Conservation (phyloP, 2,888 invertebrate species). For the Chelonus formosanus region DNA sequence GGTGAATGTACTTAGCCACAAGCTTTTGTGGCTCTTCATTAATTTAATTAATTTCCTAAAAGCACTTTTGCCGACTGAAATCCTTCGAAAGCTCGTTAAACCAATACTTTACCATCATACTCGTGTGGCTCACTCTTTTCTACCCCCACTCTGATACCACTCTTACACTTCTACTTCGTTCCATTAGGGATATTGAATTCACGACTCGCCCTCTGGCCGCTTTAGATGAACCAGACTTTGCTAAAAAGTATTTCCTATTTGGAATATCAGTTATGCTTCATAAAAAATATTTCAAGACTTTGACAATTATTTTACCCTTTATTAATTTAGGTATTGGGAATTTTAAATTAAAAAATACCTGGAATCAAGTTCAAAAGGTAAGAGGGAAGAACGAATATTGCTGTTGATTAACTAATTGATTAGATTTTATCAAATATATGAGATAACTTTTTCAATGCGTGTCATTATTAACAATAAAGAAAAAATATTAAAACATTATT, state of each 20-base stretch:
- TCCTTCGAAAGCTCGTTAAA: slow-evolving; percentile 29
- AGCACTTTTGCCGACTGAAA: slow-evolving; percentile 35
- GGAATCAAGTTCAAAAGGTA: too few species aligned
- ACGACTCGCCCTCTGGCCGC: slow-evolving; percentile 34
- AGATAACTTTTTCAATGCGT: too few species aligned
- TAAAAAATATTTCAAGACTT: slow-evolving; percentile 11
- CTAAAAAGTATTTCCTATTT: slow-evolving; percentile 2
- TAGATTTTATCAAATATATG: too few species aligned
- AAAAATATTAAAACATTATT: too few species aligned
- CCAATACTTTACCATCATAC: slow-evolving; percentile 30
- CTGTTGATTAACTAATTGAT: too few species aligned
- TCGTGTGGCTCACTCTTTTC: slow-evolving; percentile 24
- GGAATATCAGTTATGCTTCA: slow-evolving; percentile 9
- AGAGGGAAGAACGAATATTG: too few species aligned
- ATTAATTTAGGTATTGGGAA: too few species aligned
- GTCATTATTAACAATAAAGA: too few species aligned
- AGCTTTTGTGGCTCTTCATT: slow-evolving; percentile 46
- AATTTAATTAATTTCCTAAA: slow-evolving; percentile 52
- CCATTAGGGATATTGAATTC: slow-evolving; percentile 57
- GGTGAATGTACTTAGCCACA: slow-evolving; percentile 8
- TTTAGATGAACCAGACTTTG: slow-evolving; percentile 18
- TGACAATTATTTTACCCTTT: too few species aligned
- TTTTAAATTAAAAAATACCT: too few species aligned
- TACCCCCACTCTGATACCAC: slow-evolving; percentile 21
- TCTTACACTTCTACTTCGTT: slow-evolving; percentile 38